Evolutionary conservation across 1,140 invertebrate species (phyloP), one percentile per base, ranked within the genome.

Genomic region (Drosophila arawakana): DNA sequence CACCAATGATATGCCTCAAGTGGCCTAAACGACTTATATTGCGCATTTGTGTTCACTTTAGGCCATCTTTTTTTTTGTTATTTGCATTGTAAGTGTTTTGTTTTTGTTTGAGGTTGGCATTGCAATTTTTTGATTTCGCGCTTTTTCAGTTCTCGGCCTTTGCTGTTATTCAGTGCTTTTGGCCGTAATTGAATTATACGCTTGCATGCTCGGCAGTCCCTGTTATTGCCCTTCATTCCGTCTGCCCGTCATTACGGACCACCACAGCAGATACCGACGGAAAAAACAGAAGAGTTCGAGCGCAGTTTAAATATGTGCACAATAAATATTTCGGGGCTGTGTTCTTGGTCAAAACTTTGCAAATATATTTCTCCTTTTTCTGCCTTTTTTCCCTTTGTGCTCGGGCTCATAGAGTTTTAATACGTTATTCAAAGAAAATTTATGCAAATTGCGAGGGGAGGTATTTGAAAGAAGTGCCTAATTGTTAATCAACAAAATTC

Each of bases 141-240:
- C 62, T 70, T 58, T 66, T 57, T 35, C 49, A 52, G 46, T 57
- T 61, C 44, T 75, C 21, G 49, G 65, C 73, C 62, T n/a, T 67
- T 66, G 55, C 73, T 37, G 46, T 65, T 69, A 57, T 76, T 54
- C 66, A 73, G 63, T n/a, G 43, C 55, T 58, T 75, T 69, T 72
- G 39, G 54, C 43, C 52, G 70, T 71, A 81, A 81, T 84, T 76
- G 73, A 73, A 76, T 84, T 81, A 73, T 76, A 66, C 76, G 69
- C 73, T 78, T 81, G 71, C 52, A 67, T 82, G 80, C 62, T 21
- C 55, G 15, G 62, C 62, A 34, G 18, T 41, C 25, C 39, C 25
- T 37, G 15, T 63, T 57, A 37, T 55, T 37, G 34, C 15, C 58
- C 25, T n/a, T 44, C 39, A 35, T 34, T 60, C 11, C 15, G 18